Percentiles rank a stretch among this genome's conserved stretches.
phyloP scores from a whole-genome alignment of 2,888 invertebrate genomes.

The Lithophane ornitopus region DNA sequence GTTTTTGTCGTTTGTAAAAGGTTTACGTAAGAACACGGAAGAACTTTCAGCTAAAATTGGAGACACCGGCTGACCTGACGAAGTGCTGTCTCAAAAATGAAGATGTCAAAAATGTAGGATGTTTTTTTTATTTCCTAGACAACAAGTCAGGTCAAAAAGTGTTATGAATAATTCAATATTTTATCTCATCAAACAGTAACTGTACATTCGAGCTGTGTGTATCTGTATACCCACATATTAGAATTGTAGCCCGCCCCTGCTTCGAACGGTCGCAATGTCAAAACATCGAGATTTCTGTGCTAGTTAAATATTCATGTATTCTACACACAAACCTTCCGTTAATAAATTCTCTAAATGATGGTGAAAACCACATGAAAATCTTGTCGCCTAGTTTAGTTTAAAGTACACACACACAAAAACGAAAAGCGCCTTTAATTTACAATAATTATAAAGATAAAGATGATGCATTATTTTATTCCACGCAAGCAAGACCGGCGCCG shows the following conservation, averaged over 20 bases:
- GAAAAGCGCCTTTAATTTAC: too few species aligned
- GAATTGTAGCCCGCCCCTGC: too few species aligned
- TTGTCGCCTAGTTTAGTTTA: too few species aligned
- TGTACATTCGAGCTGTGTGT: neutral
- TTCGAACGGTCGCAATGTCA: too few species aligned
- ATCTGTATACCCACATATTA: neutral
- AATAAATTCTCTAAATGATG: too few species aligned
- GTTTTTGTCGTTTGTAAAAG: neutral
- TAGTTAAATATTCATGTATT: too few species aligned
- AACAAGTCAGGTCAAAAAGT: neutral
- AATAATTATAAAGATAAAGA: too few species aligned
- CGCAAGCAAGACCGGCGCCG: neutral
- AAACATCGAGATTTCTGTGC: too few species aligned
- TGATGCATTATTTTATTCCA: neutral
- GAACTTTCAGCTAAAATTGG: constrained; percentile 2
- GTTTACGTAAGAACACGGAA: constrained; percentile 13
- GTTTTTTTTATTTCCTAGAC: neutral
- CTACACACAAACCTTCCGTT: too few species aligned
- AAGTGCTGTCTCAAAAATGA: neutral
- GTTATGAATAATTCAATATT: neutral
- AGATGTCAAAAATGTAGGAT: neutral
- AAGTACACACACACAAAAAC: too few species aligned
- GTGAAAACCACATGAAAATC: too few species aligned
- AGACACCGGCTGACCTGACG: too few species aligned
- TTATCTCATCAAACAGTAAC: neutral